These are phyloP conservation scores for Lophius piscatorius DNA, from an alignment of 2,113 vertebrate genomes.

Conservation along the genomic window DNA sequence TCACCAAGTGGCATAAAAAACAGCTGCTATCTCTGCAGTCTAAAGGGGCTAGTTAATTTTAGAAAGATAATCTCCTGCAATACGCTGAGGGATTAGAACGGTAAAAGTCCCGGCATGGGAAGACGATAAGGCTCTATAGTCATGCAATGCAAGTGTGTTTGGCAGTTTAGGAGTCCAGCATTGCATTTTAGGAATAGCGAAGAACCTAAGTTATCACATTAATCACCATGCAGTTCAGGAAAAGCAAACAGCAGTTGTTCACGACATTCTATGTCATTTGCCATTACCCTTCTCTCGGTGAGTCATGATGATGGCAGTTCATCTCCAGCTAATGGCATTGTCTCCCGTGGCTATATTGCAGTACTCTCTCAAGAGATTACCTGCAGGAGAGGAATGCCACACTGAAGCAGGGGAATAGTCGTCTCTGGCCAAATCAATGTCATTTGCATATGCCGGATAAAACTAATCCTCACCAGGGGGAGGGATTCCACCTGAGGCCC, in stretches of 20 bases:
- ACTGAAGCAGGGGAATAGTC: conserved; percentile 35
- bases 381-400: conserved; percentile 58
- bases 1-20: conserved; percentile 69
- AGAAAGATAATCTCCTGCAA: conserved; percentile 80
- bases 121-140: conserved; percentile 56
- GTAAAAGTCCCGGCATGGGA: conserved; percentile 64
- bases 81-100: conserved; percentile 75
- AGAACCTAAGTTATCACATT: conserved; percentile 37
- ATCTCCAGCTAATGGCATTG: conserved; percentile 62
- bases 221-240: conserved; percentile 63
- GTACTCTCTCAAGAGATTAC: conserved; percentile 53
- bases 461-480: conserved; percentile 68
- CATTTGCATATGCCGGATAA: conserved; percentile 73
- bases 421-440: conserved; percentile 62
- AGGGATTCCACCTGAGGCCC: conserved; percentile 66
- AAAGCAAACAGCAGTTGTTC: conserved; percentile 71
- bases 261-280: conserved; percentile 49
- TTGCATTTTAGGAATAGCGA: conserved; percentile 46
- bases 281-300: conserved; percentile 38
- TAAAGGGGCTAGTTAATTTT: conserved; percentile 78
- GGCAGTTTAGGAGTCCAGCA: conserved; percentile 31
- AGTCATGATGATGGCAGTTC: conserved; percentile 47
- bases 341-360: conserved; percentile 54
- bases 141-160: conserved; percentile 27
- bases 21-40: conserved; percentile 77